Conservation (phyloP, 2,797 vertebrate genomes). For the Enteromius anoplus region DNA sequence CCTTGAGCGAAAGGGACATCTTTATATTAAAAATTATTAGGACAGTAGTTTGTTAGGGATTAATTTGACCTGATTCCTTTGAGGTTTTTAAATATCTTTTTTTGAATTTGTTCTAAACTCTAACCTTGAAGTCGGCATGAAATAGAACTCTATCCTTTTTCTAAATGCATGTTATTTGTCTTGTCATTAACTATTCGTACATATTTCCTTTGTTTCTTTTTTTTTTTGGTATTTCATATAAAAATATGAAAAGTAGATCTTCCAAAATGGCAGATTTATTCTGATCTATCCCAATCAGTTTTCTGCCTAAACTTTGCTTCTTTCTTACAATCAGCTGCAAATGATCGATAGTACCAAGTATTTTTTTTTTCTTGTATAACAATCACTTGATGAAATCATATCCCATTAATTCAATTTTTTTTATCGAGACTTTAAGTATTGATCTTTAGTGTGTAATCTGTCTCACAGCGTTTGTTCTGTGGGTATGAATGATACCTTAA, state of each 20-base stretch:
- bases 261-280: background rate
- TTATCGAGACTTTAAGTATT: background rate
- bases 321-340: conserved; percentile 2
- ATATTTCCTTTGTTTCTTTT: background rate
- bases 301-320: background rate
- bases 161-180: background rate
- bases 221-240: background rate
- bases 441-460: background rate
- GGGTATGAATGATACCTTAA: background rate
- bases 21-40: conserved; percentile 3
- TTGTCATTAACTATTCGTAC: background rate
- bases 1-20: conserved; percentile 8
- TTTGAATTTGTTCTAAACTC: background rate
- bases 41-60: conserved; percentile 10
- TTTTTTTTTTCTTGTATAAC: background rate
- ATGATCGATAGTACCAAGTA: background rate
- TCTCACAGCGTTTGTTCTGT: background rate
- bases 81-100: background rate
- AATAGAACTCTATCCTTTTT: background rate
- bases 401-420: background rate
- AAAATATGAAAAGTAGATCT: background rate
- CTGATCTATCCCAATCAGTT: background rate
- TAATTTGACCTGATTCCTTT: conserved; percentile 19
- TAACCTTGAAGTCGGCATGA: background rate
- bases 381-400: background rate